These are phyloP conservation scores for Pangasianodon hypophthalmus DNA, from an alignment of 2,113 vertebrate species.

Conservation along the genomic window DNA sequence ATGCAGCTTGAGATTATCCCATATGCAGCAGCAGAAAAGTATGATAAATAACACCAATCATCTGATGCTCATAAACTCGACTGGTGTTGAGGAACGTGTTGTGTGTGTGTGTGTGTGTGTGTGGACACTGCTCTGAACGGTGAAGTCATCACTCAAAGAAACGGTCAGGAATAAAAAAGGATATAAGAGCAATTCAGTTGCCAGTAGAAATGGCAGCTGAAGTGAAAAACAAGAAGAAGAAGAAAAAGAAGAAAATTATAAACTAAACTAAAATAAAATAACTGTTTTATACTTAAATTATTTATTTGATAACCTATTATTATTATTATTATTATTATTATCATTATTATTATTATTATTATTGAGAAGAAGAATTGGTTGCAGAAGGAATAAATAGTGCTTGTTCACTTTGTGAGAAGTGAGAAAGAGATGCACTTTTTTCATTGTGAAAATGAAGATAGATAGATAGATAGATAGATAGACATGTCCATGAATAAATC, in stretches of 20 bases:
- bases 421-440: neutral
- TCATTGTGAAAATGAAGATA: neutral
- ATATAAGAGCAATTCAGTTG: neutral
- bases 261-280: too few relatives aligned
- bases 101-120: neutral
- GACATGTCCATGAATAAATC: neutral
- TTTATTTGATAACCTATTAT: too few relatives aligned
- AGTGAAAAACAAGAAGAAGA: neutral
- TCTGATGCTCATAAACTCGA: slow-evolving; percentile 40
- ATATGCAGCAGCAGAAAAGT: slow-evolving; percentile 19
- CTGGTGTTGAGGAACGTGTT: slow-evolving; percentile 28
- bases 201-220: slow-evolving; percentile 33
- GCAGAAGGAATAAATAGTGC: too few relatives aligned
- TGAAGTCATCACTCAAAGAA: slow-evolving; percentile 22
- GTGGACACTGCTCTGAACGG: neutral
- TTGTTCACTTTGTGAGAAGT: neutral
- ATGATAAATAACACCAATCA: slow-evolving; percentile 51
- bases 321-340: too few relatives aligned
- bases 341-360: too few relatives aligned
- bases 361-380: too few relatives aligned
- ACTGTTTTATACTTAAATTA: too few relatives aligned
- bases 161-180: neutral
- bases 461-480: slow-evolving; percentile 9
- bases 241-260: neutral
- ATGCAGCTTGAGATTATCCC: neutral